Base-by-base conservation (phyloP, 35 echinoderm and acorn worm species). In the Holothuria glaberrima region DNA sequence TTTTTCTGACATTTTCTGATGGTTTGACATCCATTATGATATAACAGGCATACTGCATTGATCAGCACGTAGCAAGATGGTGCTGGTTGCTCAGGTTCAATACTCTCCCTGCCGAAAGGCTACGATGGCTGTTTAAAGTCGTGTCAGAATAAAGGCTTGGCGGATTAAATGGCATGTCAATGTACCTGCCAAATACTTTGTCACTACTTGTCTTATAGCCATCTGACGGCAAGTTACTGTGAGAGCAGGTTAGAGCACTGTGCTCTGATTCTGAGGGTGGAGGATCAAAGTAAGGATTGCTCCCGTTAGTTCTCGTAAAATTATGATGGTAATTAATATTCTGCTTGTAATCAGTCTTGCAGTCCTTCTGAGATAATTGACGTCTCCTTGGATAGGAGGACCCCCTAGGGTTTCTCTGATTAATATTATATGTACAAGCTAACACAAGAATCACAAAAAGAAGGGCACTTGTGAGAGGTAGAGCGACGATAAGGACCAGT, bases 131-230 rank as follows among this genome's bases (percentile, higher is more conserved):
- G 85, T 87, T 87, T 35, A 87, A 70, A 0, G 85, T 87, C 0
- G 61, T 71, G 27, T 87, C 85, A 5, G 85, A 87, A 71, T 87
- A 87, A 32, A 87, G 33, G 30, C 85, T 87, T 5, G 85, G 85
- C 22, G 85, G 85, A 50, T 87, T 68, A 22, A 87, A 87, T 9
- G 85, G 85, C 66, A 87, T 87, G 26, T 87, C 85, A 0, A 87
- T 59, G 24, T 69, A 87, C 62, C 60, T 70, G 13, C 85, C 85
- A 32, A 84, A 84, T 6, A 87, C 85, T 46, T 87, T 87, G 54
- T 87, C 85, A 30, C 66, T 67, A 50, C 85, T 87, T 7, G 85
- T 87, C n/a, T 87, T 69, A 62, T 87, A 87, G 12, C 61, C 66
- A 12, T 38, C 66, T 19, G 85, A 87, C 2, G 61, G 85, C 29